These are phyloP conservation scores for Cheilosia variabilis DNA, from an alignment of 2,888 invertebrate genomes.

Conservation along the genomic window DNA sequence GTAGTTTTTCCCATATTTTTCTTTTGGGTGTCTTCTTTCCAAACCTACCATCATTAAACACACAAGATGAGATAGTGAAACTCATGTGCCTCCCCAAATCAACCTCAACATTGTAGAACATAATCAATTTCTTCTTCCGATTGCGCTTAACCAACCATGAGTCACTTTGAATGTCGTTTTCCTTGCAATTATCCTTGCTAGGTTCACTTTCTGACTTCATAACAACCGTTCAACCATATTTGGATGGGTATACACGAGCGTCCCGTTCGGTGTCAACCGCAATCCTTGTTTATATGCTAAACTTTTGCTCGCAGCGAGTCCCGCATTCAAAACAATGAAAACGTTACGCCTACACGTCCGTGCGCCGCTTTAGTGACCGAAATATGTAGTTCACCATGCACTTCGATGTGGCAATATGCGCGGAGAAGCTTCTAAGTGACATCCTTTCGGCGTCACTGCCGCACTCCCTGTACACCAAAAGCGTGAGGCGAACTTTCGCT, in stretches of 20 bases:
- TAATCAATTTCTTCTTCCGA: background rate
- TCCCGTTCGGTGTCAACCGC: constrained; percentile 23
- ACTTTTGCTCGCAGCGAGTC: background rate
- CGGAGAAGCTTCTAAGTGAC: constrained; percentile 20
- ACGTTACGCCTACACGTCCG: constrained; percentile 15
- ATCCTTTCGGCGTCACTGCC: no score
- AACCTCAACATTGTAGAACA: background rate
- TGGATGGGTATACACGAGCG: background rate
- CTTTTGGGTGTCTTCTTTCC: no score
- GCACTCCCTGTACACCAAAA: background rate
- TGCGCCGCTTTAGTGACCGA: constrained; percentile 50
- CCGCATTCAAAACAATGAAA: background rate
- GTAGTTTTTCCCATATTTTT: no score
- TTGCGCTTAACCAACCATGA: background rate
- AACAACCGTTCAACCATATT: background rate
- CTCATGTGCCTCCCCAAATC: background rate
- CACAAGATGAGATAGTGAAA: no score
- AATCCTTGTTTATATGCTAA: constrained; percentile 26
- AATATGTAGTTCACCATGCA: constrained; percentile 17
- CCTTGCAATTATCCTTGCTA: constrained; percentile 28
- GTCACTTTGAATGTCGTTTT: constrained; percentile 7
- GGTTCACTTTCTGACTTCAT: constrained; percentile 1
- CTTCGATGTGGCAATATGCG: no score
- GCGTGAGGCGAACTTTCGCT: background rate
- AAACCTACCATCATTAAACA: no score